Percentiles rank a stretch among this genome's conserved stretches.
Conservation (phyloP, 2,113 vertebrate genomes). For the Gobiocypris rarus region DNA sequence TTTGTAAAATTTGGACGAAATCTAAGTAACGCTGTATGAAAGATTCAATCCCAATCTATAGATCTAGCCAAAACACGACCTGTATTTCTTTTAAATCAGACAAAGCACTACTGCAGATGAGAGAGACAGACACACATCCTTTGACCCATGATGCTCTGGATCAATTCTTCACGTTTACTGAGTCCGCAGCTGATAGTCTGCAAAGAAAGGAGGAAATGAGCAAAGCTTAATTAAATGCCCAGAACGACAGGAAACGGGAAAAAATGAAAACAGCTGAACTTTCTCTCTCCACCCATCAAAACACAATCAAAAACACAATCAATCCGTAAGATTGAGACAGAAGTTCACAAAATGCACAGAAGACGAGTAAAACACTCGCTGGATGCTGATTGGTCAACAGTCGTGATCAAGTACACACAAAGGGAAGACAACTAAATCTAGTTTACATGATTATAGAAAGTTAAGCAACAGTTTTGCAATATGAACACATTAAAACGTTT, state of each 20-base stretch:
- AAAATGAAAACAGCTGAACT: constrained; percentile 69
- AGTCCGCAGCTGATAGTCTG: constrained; percentile 82
- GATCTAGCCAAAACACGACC: neutral
- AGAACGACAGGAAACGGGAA: constrained; percentile 60
- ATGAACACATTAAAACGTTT: neutral
- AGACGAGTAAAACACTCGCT: neutral
- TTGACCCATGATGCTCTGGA: constrained; percentile 57
- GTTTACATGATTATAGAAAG: neutral
- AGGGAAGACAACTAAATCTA: neutral
- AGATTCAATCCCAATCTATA: neutral
- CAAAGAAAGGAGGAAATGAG: constrained; percentile 72
- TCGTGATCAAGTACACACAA: neutral
- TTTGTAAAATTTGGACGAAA: neutral
- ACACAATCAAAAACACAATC: constrained; percentile 41
- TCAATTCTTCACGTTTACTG: constrained; percentile 68
- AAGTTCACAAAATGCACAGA: neutral
- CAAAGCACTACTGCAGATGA: constrained; percentile 22
- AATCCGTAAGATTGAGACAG: neutral
- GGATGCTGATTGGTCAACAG: neutral
- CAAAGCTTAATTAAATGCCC: constrained; percentile 71
- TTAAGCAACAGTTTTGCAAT: neutral
- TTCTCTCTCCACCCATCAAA: constrained; percentile 62
- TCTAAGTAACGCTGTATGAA: neutral
- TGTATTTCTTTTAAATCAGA: neutral
- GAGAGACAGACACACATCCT: constrained; percentile 54